Conservation (phyloP, 1,140 invertebrate genomes). For the Apolygus lucorum region DNA sequence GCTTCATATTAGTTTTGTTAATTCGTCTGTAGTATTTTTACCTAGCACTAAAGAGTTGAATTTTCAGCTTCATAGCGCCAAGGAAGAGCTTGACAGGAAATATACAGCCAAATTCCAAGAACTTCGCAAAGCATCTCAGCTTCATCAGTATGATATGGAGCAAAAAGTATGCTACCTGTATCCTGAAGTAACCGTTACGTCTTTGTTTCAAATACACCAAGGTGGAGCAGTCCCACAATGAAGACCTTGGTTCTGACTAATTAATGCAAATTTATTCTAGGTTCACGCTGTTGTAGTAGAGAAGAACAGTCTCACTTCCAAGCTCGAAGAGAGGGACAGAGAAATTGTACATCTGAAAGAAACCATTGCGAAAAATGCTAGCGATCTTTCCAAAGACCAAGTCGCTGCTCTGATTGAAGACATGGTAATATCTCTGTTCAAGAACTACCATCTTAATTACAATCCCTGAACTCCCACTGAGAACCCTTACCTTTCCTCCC, state of each 20-base stretch:
- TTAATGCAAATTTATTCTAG: too few relatives aligned
- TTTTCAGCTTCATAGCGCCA: conserved; percentile 21
- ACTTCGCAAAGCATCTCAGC: conserved; percentile 26
- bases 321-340: neutral
- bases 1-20: too few relatives aligned
- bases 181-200: too few relatives aligned
- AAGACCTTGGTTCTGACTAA: too few relatives aligned
- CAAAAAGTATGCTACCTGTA: conserved; percentile 25
- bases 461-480: neutral
- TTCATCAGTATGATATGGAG: conserved; percentile 26
- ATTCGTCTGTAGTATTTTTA: too few relatives aligned
- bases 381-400: conserved; percentile 10
- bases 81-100: conserved; percentile 27
- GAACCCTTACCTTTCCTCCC: too few relatives aligned
- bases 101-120: conserved; percentile 27
- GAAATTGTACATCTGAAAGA: neutral
- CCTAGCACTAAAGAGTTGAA: too few relatives aligned
- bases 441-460: neutral
- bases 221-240: too few relatives aligned
- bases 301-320: neutral
- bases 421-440: conserved; percentile 9
- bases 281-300: neutral
- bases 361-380: conserved; percentile 2
- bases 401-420: conserved; percentile 10
- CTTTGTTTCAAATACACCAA: too few relatives aligned